Percentiles rank a stretch among this genome's conserved stretches.
These are phyloP conservation scores for Avahi laniger DNA, from an alignment of 2,797 vertebrate genomes.

Conservation along the genomic window DNA sequence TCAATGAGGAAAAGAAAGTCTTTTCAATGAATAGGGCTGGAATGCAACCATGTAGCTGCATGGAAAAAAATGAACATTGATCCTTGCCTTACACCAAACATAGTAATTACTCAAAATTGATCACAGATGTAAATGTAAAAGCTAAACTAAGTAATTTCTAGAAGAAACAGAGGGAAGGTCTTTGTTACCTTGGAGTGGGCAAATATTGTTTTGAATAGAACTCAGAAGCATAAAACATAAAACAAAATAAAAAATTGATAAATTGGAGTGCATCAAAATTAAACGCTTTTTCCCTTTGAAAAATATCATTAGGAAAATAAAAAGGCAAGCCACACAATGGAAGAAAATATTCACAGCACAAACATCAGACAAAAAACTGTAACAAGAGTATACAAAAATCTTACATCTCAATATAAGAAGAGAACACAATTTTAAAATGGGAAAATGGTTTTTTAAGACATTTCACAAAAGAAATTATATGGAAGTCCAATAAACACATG, in stretches of 20 bases:
- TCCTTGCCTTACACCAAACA: neutral
- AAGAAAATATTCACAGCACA: neutral
- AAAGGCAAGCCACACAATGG: neutral
- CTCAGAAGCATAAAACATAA: neutral
- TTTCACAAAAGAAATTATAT: neutral
- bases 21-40: neutral
- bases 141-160: neutral
- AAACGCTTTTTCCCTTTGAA: neutral
- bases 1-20: neutral
- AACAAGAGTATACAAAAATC: neutral
- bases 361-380: neutral
- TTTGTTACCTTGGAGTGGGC: neutral
- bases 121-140: neutral
- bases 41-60: neutral
- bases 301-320: neutral
- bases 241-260: neutral
- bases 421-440: neutral
- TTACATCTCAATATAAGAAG: neutral
- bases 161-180: neutral
- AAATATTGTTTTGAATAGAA: neutral
- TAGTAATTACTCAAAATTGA: neutral
- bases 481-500: neutral
- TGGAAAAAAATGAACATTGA: neutral
- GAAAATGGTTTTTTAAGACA: neutral
- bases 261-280: neutral